Percentiles rank a stretch among this genome's conserved stretches.
Evolutionary conservation across 2,113 vertebrate species (phyloP).

Genomic region (Acanthochromis polyacanthus): DNA sequence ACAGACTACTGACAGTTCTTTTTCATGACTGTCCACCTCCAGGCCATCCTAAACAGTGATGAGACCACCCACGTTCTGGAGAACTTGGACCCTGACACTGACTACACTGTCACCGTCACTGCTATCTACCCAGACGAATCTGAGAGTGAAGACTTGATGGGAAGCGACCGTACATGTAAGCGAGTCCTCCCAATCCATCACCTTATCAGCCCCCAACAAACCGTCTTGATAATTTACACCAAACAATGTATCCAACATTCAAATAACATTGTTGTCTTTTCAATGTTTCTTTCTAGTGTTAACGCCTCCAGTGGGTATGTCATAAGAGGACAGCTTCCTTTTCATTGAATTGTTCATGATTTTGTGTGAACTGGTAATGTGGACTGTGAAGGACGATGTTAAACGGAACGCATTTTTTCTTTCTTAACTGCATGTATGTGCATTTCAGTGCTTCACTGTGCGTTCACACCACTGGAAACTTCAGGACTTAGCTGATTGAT

Average conservation of each 20-base stretch:
- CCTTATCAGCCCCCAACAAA: not conserved
- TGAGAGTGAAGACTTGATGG: slow-evolving; percentile 93
- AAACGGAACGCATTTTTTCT: slow-evolving; percentile 29
- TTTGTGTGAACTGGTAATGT: slow-evolving; percentile 43
- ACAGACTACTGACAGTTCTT: no score
- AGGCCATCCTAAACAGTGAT: slow-evolving; percentile 91
- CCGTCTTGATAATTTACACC: slow-evolving; percentile 3
- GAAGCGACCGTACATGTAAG: slow-evolving; percentile 92
- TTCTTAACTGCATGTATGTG: slow-evolving; percentile 67
- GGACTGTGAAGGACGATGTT: slow-evolving; percentile 21
- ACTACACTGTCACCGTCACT: slow-evolving; percentile 91
- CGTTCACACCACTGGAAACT: slow-evolving; percentile 39
- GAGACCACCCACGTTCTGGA: slow-evolving; percentile 87
- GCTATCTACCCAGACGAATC: slow-evolving; percentile 98
- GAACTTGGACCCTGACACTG: slow-evolving; percentile 90
- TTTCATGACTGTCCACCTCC: not conserved
- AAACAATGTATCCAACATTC: not conserved
- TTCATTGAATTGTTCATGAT: slow-evolving; percentile 39
- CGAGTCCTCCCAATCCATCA: not conserved
- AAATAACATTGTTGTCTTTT: slow-evolving; percentile 70
- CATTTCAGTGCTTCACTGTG: slow-evolving; percentile 49
- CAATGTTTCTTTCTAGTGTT: slow-evolving; percentile 85
- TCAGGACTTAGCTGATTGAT: not conserved
- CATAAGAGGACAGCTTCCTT: slow-evolving; percentile 38
- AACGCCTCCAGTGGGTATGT: slow-evolving; percentile 88